Base-by-base conservation (phyloP, 2,888 invertebrate genomes). In the Tortricodes alternella region DNA sequence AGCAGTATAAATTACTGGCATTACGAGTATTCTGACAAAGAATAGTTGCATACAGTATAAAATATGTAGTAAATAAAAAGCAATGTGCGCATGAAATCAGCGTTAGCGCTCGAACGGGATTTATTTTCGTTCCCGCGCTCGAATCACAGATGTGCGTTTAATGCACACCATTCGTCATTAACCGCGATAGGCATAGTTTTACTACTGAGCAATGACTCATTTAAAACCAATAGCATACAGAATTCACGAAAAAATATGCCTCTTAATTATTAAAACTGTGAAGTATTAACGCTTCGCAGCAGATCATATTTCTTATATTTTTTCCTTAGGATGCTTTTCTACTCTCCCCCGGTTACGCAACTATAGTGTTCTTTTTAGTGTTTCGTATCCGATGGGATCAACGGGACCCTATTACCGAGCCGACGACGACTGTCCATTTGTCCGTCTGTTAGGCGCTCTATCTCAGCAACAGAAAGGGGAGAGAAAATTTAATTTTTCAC, bases 301-400 rank as follows among this genome's bases (percentile, higher is more conserved):
- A n/a, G n/a, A n/a, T n/a, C n/a, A n/a, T n/a, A n/a, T n/a, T n/a
- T 39, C 39, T 23, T 23, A 23, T 9, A 41, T 24, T 7, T 13
- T 24, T 3, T 41, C 13, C 15, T 23, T 8, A 39, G 8, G 21
- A 41, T 27, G 58, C 15, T 29, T 56, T 52, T 53, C 37, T 50
- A 46, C 34, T 46, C 24, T 58, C 50, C 58, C 37, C 39, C 38
- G 15, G 49, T 53, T 38, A 49, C 43, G 56, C 39, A 49, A 53
- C 16, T 44, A 35, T 41, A 29, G 15, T 21, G 41, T n/a, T 37
- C 19, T 41, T 29, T 62, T 67, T 61, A 63, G 62, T 66, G 63
- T 71, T 48, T 27, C n/a, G 27, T 2, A 4, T 27, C n/a, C 27
- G n/a, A n/a, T 27, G 27, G n/a, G 27, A 27, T n/a, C n/a, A n/a